Evolutionary conservation across 2,888 invertebrate genomes (phyloP), one percentile per base, ranked within the genome.

Genomic region (Yponomeuta sedellus): DNA sequence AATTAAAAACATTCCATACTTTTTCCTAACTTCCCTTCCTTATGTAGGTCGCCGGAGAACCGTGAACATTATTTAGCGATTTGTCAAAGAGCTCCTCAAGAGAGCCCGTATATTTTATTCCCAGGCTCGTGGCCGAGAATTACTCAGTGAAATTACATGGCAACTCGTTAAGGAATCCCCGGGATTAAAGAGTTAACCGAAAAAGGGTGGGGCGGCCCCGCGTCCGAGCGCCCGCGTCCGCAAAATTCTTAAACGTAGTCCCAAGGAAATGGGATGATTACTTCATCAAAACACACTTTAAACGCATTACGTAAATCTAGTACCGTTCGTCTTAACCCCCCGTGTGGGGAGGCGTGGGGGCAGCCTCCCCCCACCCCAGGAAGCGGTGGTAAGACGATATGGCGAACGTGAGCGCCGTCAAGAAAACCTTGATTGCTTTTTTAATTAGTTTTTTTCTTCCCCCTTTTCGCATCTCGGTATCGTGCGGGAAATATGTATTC

Each of bases 371-470:
- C 80, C 84, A 82, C 83, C 67, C 62, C 65, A 77, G 82, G 81
- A 81, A 81, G 74, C 75, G 87, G 88, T 86, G 88, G 90, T 89
- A 91, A 91, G 91, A 90, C 90, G 91, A 91, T 91, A 91, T 91
- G 88, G 88, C 89, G 91, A 90, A 90, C 90, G 91, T 91, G 91
- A 90, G 89, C 89, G 88, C 89, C 90, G 90, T 90, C 91, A 91
- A 91, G 91, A 90, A 91, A 90, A 90, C 91, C 91, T 89, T 91
- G 91, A 91, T 91, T 91, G 91, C 91, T 91, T 91, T 91, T 91
- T 90, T 91, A 91, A 91, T 91, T 91, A 91, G 91, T 91, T 86
- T 86, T 86, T 88, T 70, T 80, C 88, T 89, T 86, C 86, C 90
- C 89, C 88, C 85, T 88, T 86, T 88, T 87, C 86, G 88, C 88